These are phyloP conservation scores for Oikopleura dioica DNA, from an alignment of 23 tunicate genomes.

Conservation along the genomic window DNA sequence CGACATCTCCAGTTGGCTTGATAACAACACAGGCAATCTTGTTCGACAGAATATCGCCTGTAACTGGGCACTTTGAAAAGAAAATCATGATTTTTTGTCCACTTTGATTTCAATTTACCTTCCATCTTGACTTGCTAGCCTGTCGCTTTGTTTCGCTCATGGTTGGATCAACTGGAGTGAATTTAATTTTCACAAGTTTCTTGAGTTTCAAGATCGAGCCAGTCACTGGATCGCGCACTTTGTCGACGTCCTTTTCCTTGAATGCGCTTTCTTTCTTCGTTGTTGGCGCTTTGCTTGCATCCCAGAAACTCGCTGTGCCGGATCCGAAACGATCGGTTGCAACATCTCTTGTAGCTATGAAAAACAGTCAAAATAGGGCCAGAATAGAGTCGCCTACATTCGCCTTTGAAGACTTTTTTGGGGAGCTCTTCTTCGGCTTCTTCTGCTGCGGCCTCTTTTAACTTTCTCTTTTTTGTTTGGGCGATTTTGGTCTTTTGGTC, in stretches of 20 bases:
- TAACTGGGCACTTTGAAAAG: conserved; percentile 71
- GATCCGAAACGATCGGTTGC: background rate
- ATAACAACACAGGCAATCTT: conserved; percentile 51
- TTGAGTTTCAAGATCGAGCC: conserved; percentile 46
- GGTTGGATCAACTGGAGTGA: conserved; percentile 32
- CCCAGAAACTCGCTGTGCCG: background rate
- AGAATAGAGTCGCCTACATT: background rate
- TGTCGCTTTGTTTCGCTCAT: background rate
- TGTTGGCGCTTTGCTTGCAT: background rate
- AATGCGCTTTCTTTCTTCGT: background rate
- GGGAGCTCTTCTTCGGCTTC: conserved; percentile 27
- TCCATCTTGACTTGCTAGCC: background rate
- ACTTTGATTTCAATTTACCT: background rate
- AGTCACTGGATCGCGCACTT: conserved; percentile 32
- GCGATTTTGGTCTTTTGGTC: conserved; percentile 64
- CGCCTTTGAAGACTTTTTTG: conserved; percentile 5
- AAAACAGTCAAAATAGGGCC: background rate
- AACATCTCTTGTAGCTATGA: background rate
- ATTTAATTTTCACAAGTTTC: conserved; percentile 68
- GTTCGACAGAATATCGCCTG: conserved; percentile 66
- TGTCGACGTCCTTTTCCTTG: background rate
- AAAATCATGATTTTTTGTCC: background rate
- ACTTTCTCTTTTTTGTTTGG: conserved; percentile 23
- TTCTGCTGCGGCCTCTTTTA: conserved; percentile 64
- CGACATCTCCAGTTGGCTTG: conserved; percentile 6